Conservation (phyloP, 37 sponge, comb jelly and placozoan genomes). For the Cliona cf. orientalis region DNA sequence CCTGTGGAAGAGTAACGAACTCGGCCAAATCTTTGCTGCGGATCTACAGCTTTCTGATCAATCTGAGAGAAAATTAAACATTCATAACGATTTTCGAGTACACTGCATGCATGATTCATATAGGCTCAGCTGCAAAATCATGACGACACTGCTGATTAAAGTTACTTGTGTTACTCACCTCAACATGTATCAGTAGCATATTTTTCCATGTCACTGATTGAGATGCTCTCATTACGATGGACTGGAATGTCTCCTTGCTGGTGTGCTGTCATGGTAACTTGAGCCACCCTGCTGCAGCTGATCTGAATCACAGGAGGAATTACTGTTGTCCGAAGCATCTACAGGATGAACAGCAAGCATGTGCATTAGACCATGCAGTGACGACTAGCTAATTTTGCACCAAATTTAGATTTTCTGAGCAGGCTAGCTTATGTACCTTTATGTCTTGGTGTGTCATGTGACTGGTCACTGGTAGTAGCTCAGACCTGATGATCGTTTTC, state of each 20-base stretch:
- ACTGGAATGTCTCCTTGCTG: slow-evolving; percentile 15
- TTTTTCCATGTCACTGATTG: slow-evolving; percentile 60
- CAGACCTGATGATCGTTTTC: slow-evolving; percentile 11
- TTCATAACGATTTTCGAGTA: too few relatives aligned
- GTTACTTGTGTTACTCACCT: slow-evolving; percentile 1
- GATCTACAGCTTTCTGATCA: slow-evolving; percentile 27
- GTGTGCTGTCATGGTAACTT: slow-evolving; percentile 1
- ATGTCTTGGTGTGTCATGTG: slow-evolving; percentile 22
- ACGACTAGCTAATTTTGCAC: too few relatives aligned
- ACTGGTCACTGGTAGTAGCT: neutral
- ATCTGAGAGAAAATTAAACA: too few relatives aligned
- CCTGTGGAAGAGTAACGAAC: slow-evolving; percentile 59
- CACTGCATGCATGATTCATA: too few relatives aligned
- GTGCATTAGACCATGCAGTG: too few relatives aligned
- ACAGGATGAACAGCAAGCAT: too few relatives aligned
- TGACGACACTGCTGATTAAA: too few relatives aligned
- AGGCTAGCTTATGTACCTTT: slow-evolving; percentile 22
- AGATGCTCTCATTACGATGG: slow-evolving; percentile 37
- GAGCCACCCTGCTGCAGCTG: slow-evolving; percentile 3
- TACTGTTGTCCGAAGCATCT: slow-evolving; percentile 32
- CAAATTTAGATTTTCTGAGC: too few relatives aligned
- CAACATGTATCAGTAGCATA: slow-evolving; percentile 49
- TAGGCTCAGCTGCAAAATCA: too few relatives aligned
- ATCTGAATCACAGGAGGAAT: slow-evolving; percentile 63
- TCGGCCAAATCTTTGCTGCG: slow-evolving; percentile 33